phyloP scores from a whole-genome alignment of 2,797 vertebrate genomes.

The Lophius americanus region DNA sequence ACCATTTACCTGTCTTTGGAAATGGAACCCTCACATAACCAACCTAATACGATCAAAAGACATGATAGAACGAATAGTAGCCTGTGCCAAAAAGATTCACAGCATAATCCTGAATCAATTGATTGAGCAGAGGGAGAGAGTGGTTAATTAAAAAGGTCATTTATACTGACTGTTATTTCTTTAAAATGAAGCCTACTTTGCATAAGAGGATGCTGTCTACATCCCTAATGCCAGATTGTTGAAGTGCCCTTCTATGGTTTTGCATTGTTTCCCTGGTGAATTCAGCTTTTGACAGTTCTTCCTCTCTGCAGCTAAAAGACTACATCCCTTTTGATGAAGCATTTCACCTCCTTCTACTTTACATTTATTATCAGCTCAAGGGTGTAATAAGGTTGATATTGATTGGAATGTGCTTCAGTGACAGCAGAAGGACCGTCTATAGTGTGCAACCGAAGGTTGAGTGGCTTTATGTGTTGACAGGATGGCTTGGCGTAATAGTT shows the following conservation, averaged over 20 bases:
- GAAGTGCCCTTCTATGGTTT: constrained; percentile 29
- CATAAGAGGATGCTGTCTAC: constrained; percentile 32
- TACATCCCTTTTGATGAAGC: constrained; percentile 18
- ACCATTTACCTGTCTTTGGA: constrained; percentile 48
- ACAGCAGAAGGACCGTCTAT: not conserved
- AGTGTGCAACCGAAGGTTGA: not conserved
- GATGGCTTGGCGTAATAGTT: not conserved
- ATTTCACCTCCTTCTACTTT: constrained; percentile 12
- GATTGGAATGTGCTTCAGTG: constrained; percentile 3
- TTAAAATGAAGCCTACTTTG: constrained; percentile 28
- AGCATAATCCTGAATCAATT: constrained; percentile 51
- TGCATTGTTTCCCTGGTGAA: constrained; percentile 26
- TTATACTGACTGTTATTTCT: constrained; percentile 27
- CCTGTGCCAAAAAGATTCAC: constrained; percentile 58
- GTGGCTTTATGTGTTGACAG: constrained; percentile 13
- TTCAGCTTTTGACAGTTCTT: constrained; percentile 30
- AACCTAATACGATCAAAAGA: constrained; percentile 56
- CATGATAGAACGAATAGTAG: constrained; percentile 38
- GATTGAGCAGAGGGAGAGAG: constrained; percentile 33
- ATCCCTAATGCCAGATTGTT: constrained; percentile 36
- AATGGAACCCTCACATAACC: constrained; percentile 41
- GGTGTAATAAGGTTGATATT: not conserved
- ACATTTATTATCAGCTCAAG: constrained; percentile 2
- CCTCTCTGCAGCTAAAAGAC: constrained; percentile 18
- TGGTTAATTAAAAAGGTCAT: constrained; percentile 41